phyloP scores from a whole-genome alignment of 2,888 invertebrate species.

The Muscina levida region DNA sequence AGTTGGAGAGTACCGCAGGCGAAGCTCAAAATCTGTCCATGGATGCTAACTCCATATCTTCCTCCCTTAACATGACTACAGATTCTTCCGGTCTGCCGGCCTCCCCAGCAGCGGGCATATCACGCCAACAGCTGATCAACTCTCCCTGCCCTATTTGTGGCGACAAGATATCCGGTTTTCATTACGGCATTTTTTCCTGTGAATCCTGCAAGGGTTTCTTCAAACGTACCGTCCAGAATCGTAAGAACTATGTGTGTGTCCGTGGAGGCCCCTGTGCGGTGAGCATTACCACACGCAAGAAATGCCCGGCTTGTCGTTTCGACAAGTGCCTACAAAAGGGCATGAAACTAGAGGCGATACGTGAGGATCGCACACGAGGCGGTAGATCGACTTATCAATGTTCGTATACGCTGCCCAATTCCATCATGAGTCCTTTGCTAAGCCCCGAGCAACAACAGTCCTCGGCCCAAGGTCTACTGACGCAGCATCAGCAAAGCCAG shows the following conservation, averaged over 20 bases:
- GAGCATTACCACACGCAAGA: conserved; percentile 95
- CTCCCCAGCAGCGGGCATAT: conserved; percentile 86
- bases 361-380: conserved; percentile 96
- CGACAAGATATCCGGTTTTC: conserved; percentile 97
- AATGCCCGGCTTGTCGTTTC: conserved; percentile 98
- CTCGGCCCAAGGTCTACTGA: conserved; percentile 61
- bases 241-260: conserved; percentile 96
- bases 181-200: conserved; percentile 98
- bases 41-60: conserved; percentile 74
- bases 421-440: conserved; percentile 81
- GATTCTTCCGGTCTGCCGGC: conserved; percentile 73
- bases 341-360: conserved; percentile 98
- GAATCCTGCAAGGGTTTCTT: conserved; percentile 99
- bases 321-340: conserved; percentile 97
- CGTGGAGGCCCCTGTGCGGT: conserved; percentile 95
- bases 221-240: conserved; percentile 98
- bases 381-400: conserved; percentile 98
- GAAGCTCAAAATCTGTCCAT: conserved; percentile 75
- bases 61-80: conserved; percentile 63
- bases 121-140: conserved; percentile 92
- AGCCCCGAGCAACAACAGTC: conserved; percentile 79
- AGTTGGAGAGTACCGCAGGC: conserved; percentile 33
- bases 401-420: conserved; percentile 91
- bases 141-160: conserved; percentile 97
- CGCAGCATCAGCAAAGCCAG: conserved; percentile 67